These are phyloP conservation scores for Agrotis puta DNA, from an alignment of 2,888 invertebrate species.

Conservation along the genomic window DNA sequence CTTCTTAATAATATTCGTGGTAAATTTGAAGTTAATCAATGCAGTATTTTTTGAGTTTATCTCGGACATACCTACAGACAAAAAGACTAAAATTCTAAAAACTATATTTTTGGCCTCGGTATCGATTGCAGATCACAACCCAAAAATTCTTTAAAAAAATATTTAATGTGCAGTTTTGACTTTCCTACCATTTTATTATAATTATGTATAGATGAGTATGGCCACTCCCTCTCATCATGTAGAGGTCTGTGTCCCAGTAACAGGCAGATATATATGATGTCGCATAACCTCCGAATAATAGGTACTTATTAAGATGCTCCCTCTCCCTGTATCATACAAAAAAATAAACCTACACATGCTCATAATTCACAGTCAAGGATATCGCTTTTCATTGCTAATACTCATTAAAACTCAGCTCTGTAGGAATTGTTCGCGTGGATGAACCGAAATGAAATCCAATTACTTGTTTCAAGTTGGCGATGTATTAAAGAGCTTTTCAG, in stretches of 20 bases:
- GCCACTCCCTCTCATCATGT: neutral
- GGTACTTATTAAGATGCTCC: neutral
- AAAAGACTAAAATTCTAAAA: no score
- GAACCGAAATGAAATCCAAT: constrained; percentile 50
- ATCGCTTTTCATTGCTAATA: constrained; percentile 33
- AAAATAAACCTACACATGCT: constrained; percentile 23
- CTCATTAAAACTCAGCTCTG: constrained; percentile 37
- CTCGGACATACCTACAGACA: no score
- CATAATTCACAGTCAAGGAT: constrained; percentile 24
- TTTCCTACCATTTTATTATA: no score
- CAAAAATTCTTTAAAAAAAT: no score
- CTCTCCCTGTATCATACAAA: constrained; percentile 1
- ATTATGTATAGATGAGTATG: no score
- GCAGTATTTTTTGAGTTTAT: no score
- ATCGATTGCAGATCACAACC: no score
- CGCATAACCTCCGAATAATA: neutral
- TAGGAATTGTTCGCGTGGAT: constrained; percentile 30
- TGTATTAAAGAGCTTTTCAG: constrained; percentile 31
- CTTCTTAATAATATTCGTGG: no score
- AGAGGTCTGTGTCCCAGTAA: neutral
- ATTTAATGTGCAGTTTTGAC: no score
- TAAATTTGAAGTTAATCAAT: no score
- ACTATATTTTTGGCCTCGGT: no score
- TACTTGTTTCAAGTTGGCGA: constrained; percentile 31
- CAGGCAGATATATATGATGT: neutral